Evolutionary conservation across 2,113 vertebrate genomes (phyloP), one percentile per base, ranked within the genome.

Genomic region (Epinephelus moara): DNA sequence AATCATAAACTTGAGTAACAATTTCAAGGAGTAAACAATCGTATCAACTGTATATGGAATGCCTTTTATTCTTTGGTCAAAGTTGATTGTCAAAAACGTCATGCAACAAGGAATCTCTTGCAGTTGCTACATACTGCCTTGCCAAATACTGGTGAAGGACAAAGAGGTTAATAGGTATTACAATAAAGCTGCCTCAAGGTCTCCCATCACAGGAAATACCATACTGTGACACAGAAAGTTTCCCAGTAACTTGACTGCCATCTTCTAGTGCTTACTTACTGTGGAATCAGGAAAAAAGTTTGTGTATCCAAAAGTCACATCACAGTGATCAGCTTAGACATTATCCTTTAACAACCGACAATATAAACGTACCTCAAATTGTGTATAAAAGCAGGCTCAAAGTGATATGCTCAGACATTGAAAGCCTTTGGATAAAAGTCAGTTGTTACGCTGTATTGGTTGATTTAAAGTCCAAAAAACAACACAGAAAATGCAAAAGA

Each of bases 41-140:
- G 59, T 67, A 53, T 72, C 49, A 80, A 27, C 23, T 76, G 70
- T 68, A 82, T 82, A 86, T 86, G 86, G 79, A 93, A 93, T 92
- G 89, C n/a, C 66, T 92, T 93, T 94, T 92, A 92, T 89, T 93
- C 82, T 88, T 92, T 90, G 89, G 85, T 93, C 85, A 90, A 25
- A 71, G 50, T 49, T 88, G 90, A 90, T 92, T 91, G 90, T 90
- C 87, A 82, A 83, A 83, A 85, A 45, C n/a, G 50, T 90, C 92
- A 94, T 94, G 92, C 94, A 92, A 89, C 84, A 91, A 70, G 67
- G 62, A 88, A 84, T 89, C 33, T 82, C 76, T 70, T 85, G 80
- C 76, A 79, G 73, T 82, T 75, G 69, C 81, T 91, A 82, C 78
- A 88, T 37, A 85, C 52, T 76, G 56, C 52, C 61, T 85, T 61